phyloP scores from a whole-genome alignment of 2,113 vertebrate species.

The Aegithalos caudatus region DNA sequence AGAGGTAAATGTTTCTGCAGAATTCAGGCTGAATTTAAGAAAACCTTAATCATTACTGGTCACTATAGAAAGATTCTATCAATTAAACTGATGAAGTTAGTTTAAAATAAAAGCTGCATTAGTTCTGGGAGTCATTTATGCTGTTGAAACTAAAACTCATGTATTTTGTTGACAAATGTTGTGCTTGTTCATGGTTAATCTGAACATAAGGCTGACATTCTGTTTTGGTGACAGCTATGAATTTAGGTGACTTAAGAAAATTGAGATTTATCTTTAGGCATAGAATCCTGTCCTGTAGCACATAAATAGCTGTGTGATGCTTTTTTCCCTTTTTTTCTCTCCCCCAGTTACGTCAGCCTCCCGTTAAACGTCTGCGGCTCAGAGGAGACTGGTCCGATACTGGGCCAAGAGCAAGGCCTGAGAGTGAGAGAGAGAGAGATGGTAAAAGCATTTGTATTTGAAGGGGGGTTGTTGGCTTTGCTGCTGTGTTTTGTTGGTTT shows the following conservation, averaged over 20 bases:
- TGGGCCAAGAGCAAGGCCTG: constrained; percentile 93
- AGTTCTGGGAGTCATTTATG: background rate
- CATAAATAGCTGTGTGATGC: background rate
- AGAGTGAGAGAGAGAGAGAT: constrained; percentile 95
- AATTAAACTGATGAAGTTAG: background rate
- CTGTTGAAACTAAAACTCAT: background rate
- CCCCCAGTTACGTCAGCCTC: constrained; percentile 88
- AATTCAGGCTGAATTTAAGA: background rate
- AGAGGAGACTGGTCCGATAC: constrained; percentile 99
- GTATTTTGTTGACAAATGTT: background rate
- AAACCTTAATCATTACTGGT: background rate
- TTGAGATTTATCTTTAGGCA: background rate
- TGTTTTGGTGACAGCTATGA: background rate
- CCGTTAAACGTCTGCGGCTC: constrained; percentile 92
- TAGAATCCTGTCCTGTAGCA: background rate
- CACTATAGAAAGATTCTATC: background rate
- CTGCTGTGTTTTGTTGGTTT: background rate
- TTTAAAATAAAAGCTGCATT: background rate
- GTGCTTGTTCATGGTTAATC: background rate
- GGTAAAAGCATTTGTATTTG: constrained; percentile 72
- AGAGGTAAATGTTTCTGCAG: background rate
- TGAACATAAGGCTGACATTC: background rate
- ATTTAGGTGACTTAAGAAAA: background rate
- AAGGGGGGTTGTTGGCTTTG: background rate
- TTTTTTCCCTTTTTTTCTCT: background rate